phyloP scores from a whole-genome alignment of 2,888 invertebrate genomes.

The Caenorhabditis doughertyi region DNA sequence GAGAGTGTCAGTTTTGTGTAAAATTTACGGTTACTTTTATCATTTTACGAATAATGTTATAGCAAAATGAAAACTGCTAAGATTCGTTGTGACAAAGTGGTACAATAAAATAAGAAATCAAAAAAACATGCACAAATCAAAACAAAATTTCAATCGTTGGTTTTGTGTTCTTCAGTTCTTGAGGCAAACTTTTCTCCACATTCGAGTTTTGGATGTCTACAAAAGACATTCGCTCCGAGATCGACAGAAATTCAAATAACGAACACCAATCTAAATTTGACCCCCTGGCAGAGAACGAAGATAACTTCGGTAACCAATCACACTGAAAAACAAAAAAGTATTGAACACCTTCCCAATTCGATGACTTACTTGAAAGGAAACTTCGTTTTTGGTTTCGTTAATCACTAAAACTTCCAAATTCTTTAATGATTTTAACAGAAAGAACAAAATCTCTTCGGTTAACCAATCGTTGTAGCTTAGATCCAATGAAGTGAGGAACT shows the following conservation, averaged over 20 bases:
- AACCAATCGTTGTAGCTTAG: slow-evolving; percentile 45
- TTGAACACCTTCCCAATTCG: neutral
- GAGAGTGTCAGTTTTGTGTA: slow-evolving; percentile 28
- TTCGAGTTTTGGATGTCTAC: slow-evolving; percentile 35
- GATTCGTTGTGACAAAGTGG: neutral
- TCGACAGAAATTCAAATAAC: slow-evolving; percentile 23
- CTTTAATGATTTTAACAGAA: slow-evolving; percentile 24
- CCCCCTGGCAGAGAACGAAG: slow-evolving; percentile 14
- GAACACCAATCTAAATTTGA: slow-evolving; percentile 35
- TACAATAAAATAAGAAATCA: neutral
- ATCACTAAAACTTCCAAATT: slow-evolving; percentile 29
- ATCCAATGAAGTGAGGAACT: slow-evolving; percentile 27
- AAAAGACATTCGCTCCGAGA: slow-evolving; percentile 2
- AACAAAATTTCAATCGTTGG: slow-evolving; percentile 3
- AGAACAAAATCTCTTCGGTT: slow-evolving; percentile 10
- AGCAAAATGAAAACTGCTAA: slow-evolving; percentile 3
- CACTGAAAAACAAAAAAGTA: slow-evolving; percentile 13
- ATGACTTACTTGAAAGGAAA: slow-evolving; percentile 30
- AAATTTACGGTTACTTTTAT: slow-evolving; percentile 43
- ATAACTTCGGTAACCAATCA: slow-evolving; percentile 35
- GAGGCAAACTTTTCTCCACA: slow-evolving; percentile 7
- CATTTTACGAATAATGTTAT: slow-evolving; percentile 5
- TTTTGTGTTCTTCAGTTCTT: slow-evolving; percentile 5
- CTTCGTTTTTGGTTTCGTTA: slow-evolving; percentile 17
- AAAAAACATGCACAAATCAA: neutral